Base-by-base conservation (phyloP, 2,113 vertebrate genomes). In the Canis aureus region DNA sequence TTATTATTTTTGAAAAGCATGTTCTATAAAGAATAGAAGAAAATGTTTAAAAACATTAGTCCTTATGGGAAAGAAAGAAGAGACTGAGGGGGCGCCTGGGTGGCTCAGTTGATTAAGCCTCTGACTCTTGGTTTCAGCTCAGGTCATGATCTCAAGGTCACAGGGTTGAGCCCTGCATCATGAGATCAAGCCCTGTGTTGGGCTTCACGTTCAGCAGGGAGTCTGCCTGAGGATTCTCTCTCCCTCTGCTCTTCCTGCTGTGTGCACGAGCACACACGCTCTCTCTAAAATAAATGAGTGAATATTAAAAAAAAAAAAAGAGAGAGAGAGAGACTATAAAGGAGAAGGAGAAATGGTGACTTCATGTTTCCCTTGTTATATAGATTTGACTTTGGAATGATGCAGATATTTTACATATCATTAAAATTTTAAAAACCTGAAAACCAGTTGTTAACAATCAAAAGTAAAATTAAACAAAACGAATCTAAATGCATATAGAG, bases 401-500 rank as follows among this genome's bases (percentile, higher is more conserved):
- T 27, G 27, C 10, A 22, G 64, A 29, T 27, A 25, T 38, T 66
- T 71, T n/a, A 67, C 4, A 11, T 11, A 29, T 13, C 78, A 82
- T 59, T 35, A 22, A 89, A 78, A 32, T 32, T 66, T 32, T 49
- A 16, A 76, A 94, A 62, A 17, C 49, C 35, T 35, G 25, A 60
- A 84, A 62, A 55, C 29, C 23, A 16, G 16, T 35, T 79, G 8
- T 66, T 92, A 19, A 29, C 83, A 78, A 73, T 23, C 13, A 25
- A 53, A 94, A 66, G 1, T 23, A 19, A 78, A n/a, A 43, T 11
- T 29, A 81, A 95, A 57, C 25, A 60, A 16, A 27, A 83, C 23
- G 60, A 35, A 22, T 27, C n/a, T 25, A 79, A 1, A 11, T 0
- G 17, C 1, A 0, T 10, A 55, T 0, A 6, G 6, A n/a, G 66